A percentile compares a stretch with the other conserved stretches of the same genome.
Conservation (phyloP, 2,113 vertebrate species). For the Casuarius casuarius region DNA sequence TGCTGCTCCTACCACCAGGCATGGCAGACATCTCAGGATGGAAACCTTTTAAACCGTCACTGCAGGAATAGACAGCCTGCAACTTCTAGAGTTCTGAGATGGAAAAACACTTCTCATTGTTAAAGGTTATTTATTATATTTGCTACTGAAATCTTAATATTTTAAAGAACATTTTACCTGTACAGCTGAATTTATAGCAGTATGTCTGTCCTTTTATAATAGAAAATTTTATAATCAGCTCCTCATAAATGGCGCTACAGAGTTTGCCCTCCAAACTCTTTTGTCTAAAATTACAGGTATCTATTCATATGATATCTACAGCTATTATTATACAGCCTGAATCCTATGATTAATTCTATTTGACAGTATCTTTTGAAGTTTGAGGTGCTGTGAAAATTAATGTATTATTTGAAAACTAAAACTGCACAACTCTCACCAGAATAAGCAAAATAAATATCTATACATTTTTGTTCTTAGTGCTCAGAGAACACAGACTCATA, state of each 20-base stretch:
- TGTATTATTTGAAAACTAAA: not conserved
- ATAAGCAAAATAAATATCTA: not conserved
- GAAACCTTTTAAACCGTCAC: not conserved
- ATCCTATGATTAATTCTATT: not conserved
- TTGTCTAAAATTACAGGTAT: not conserved
- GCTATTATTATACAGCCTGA: not conserved
- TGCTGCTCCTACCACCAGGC: not conserved
- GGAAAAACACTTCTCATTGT: not conserved
- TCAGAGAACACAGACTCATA: not conserved
- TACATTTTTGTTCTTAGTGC: not conserved
- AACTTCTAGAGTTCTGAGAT: not conserved
- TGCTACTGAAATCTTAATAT: not conserved
- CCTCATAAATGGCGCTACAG: not conserved
- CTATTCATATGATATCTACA: not conserved
- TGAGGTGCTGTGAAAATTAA: not conserved
- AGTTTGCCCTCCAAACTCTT: not conserved
- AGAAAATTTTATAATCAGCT: not conserved
- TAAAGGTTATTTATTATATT: not conserved
- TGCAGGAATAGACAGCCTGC: not conserved
- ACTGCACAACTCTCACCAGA: not conserved
- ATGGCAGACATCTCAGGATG: not conserved
- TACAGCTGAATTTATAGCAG: not conserved
- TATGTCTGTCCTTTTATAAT: not conserved
- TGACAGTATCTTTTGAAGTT: not conserved
- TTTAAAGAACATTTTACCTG: not conserved